Evolutionary conservation across 1,140 invertebrate species (phyloP), one percentile per base, ranked within the genome.

Genomic region (Micrasema longulum): DNA sequence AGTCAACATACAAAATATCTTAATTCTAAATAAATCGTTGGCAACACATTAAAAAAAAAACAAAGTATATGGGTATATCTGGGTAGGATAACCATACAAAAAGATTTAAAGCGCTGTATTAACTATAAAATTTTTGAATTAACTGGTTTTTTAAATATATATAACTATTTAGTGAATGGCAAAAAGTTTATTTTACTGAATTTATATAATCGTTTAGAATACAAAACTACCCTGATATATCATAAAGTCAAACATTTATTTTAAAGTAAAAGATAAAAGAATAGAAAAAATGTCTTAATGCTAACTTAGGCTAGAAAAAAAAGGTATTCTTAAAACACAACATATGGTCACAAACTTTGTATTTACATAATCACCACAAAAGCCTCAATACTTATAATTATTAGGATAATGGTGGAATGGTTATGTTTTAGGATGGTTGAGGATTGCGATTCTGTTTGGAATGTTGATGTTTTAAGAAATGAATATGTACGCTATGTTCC

Each of bases 371-470:
- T 35, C n/a, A 57, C 22, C 18, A 53, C 53, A 12, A 18, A 57
- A 57, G 53, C 53, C 53, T 57, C 53, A 57, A 36, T 16, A 36
- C 53, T 57, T 57, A 57, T 38, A 38, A 57, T 36, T 57, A 57
- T 57, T 57, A 57, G 53, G 53, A 57, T 57, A 7, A 57, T 57
- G 53, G 35, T 38, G 53, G 20, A 57, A 36, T 57, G 53, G 31
- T 57, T 57, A 57, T 57, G 16, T 57, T 26, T 36, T 7, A 14
- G 53, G 36, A 18, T 57, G 53, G 9, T 18, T 57, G 53, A 57
- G 53, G 53, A 36, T n/a, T 57, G 31, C n/a, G 26, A 57, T 18
- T 16, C 36, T 57, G n/a, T 53, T 18, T 23, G 22, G n/a, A n/a
- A 16, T 14, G 43, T 45, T 45, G 43, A n/a, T n/a, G n/a, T n/a